Evolutionary conservation across 2,888 invertebrate species (phyloP), one percentile per base, ranked within the genome.

Genomic region (Lypha dubia): DNA sequence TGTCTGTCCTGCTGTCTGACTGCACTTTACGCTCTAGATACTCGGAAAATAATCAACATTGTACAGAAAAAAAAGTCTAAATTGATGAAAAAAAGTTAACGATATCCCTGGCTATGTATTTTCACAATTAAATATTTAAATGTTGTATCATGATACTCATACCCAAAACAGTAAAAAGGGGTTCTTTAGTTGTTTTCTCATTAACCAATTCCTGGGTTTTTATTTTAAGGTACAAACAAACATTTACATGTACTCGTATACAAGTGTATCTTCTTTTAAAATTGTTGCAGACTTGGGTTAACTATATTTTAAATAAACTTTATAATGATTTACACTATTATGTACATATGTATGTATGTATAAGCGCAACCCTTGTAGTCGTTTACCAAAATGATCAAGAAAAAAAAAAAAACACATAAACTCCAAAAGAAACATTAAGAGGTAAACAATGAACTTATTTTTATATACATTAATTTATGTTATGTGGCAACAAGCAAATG

Each of bases 21-120:
- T 86, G 75, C 68, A 88, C 89, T 91, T 90, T 91, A 91, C 91
- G 90, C 90, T 90, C 90, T 91, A 90, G 89, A 90, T 90, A 90
- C 91, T 90, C 90, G 87, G 85, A 88, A 90, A 89, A 90, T 89
- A 91, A 91, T 91, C 89, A 91, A 88, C 89, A 49, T n/a, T n/a
- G n/a, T 58, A 38, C n/a, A 20, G 20, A 86, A 88, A 89, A 49
- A 68, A 20, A 56, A 32, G 6, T 20, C 20, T 20, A 11, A 73
- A 46, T 7, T 15, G 46, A 53, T 17, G 84, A 86, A 71, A 63
- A 49, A 79, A 46, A 56, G 51, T 44, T 71, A 79, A 65, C 38
- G 41, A 65, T 71, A 65, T 60, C 49, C 38, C 35, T 38, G 56
- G 9, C 44, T 51, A 63, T 56, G 15, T 63, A 71, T 71, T 56